Base-by-base conservation (phyloP, 2,888 invertebrate genomes). In the Xylocampa areola region DNA sequence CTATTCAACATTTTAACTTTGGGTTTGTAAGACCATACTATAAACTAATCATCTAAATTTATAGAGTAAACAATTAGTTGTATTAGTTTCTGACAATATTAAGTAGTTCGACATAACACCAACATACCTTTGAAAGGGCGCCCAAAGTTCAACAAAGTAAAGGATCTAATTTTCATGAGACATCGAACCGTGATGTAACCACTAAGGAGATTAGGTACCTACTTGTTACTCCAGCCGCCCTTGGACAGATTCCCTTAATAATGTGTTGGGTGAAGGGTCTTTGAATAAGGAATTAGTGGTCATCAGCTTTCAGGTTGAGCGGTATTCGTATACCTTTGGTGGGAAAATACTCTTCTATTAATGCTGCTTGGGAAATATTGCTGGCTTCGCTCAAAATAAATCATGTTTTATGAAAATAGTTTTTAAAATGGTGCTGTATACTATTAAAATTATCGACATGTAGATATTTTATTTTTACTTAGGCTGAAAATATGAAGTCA, bases 121-220 rank as follows among this genome's bases (percentile, higher is more conserved):
- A 32, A 48, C 21, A 53, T 66, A 72, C 62, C 55, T 72, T 49
- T 29, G 43, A 63, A 74, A 72, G 71, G 69, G 67, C 68, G 68
- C 63, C 66, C 68, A 71, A 80, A 81, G 74, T 80, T 79, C 65
- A 73, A 65, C 72, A 71, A 75, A 80, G 81, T 78, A 77, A 74
- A 76, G 80, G 79, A 83, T 81, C 80, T 84, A 82, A 86, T 86
- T 88, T 86, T 87, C 87, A 87, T 83, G 84, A 82, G 79, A 86
- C 84, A 85, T 84, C 80, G 84, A 86, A 81, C 80, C 80, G 75
- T 83, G 79, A 84, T 86, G 80, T 79, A 79, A 84, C 83, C 84
- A 75, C 82, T 83, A 86, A 86, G 82, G 73, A 83, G 85, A 87
- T 87, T 87, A 87, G 77, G 77, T 79, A 86, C n/a, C n/a, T n/a